Conservation (phyloP, 37 sponge, comb jelly and placozoan genomes). For the Cladorhizidae sp. region DNA sequence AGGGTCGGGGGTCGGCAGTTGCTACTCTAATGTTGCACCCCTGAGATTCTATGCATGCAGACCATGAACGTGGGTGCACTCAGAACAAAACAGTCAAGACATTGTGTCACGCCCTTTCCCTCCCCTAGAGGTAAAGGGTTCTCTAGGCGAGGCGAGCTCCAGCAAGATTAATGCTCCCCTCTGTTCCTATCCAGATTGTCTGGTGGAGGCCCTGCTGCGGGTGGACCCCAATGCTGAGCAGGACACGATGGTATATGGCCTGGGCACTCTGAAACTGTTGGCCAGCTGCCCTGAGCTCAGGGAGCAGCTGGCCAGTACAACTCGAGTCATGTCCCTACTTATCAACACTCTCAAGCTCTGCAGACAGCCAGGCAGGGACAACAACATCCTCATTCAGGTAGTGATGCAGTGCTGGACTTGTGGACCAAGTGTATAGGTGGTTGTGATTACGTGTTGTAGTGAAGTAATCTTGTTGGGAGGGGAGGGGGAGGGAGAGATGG, state of each 20-base stretch:
- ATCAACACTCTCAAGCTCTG: conserved; percentile 16
- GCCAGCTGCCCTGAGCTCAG: conserved; percentile 61
- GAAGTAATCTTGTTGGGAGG: too few relatives aligned
- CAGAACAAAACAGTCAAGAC: too few relatives aligned
- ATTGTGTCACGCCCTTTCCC: too few relatives aligned
- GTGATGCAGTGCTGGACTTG: too few relatives aligned
- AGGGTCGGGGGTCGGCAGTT: too few relatives aligned
- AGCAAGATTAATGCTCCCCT: too few relatives aligned
- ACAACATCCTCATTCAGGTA: conserved; percentile 31
- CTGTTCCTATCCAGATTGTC: conserved; percentile 11
- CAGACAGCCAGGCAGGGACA: not conserved
- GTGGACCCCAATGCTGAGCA: conserved; percentile 37
- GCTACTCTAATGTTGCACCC: too few relatives aligned
- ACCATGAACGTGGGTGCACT: too few relatives aligned
- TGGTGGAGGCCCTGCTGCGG: conserved; percentile 34
- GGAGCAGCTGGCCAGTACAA: conserved; percentile 18
- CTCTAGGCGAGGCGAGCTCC: too few relatives aligned
- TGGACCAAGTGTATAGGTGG: not conserved
- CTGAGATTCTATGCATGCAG: too few relatives aligned
- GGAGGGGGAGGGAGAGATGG: too few relatives aligned
- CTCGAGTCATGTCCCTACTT: conserved; percentile 31
- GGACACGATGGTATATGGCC: conserved; percentile 69
- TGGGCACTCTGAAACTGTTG: conserved; percentile 76
- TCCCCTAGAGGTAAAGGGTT: too few relatives aligned
- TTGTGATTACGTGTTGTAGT: not conserved